These are phyloP conservation scores for Pediacus dermestoides DNA, from an alignment of 2,888 invertebrate genomes.

Conservation along the genomic window DNA sequence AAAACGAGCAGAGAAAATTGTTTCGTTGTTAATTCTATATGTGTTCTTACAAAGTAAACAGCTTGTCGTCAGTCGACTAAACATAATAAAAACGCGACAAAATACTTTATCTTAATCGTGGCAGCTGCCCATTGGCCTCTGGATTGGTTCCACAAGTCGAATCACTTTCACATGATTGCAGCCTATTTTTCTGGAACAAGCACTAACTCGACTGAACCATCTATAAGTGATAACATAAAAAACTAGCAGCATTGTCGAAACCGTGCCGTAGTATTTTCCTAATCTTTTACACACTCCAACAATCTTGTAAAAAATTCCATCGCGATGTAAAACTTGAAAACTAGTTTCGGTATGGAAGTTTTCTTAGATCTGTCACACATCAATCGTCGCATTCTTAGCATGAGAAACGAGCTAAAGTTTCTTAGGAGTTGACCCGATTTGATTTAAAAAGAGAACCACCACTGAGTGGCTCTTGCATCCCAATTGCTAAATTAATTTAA, in stretches of 20 bases:
- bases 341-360: slow-evolving; percentile 7
- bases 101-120: slow-evolving; percentile 1
- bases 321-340: slow-evolving; percentile 5
- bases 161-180: slow-evolving; percentile 9
- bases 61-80: too few species aligned
- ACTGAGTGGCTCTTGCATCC: too few species aligned
- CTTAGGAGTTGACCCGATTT: too few species aligned
- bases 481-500: too few species aligned
- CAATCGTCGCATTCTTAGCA: slow-evolving; percentile 8
- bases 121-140: slow-evolving; percentile 4
- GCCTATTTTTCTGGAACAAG: slow-evolving; percentile 7
- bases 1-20: too few species aligned
- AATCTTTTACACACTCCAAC: slow-evolving; percentile 9
- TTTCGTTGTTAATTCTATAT: too few species aligned
- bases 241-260: slow-evolving; percentile 7
- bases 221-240: slow-evolving; percentile 11
- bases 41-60: too few species aligned
- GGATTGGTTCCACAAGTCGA: slow-evolving; percentile 8
- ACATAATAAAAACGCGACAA: too few species aligned
- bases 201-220: slow-evolving; percentile 6
- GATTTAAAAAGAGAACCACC: too few species aligned
- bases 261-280: slow-evolving; percentile 1
- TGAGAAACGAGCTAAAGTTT: slow-evolving; percentile 1
- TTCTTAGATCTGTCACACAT: slow-evolving; percentile 11
- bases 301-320: slow-evolving; percentile 10